These are phyloP conservation scores for Rhamnusium bicolor DNA, from an alignment of 2,888 invertebrate species.

Conservation along the genomic window DNA sequence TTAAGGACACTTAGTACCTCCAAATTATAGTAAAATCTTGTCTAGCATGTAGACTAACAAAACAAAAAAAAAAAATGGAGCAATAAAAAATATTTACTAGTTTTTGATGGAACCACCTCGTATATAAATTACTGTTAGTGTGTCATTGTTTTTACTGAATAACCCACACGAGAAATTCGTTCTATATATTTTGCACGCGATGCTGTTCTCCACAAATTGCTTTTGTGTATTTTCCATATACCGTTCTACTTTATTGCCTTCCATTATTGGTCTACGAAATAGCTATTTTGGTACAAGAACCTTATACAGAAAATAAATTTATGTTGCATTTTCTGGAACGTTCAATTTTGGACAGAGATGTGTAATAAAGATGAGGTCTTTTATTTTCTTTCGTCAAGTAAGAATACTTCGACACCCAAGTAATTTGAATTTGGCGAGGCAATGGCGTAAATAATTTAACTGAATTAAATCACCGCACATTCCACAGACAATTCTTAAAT, in stretches of 20 bases:
- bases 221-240: conserved; percentile 13
- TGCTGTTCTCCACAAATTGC: conserved; percentile 12
- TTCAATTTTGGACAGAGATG: too few species aligned
- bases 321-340: background rate
- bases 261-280: background rate
- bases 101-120: background rate
- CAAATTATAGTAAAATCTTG: too few species aligned
- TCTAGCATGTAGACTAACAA: too few species aligned
- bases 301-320: background rate
- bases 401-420: background rate
- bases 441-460: background rate
- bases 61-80: too few species aligned
- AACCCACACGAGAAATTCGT: background rate
- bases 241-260: conserved; percentile 13
- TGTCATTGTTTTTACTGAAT: conserved; percentile 4
- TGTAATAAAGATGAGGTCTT: background rate
- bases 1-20: too few species aligned
- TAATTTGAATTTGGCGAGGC: background rate
- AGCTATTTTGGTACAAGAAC: background rate
- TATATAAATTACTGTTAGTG: background rate
- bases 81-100: too few species aligned
- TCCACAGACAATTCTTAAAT: background rate
- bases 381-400: background rate
- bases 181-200: conserved; percentile 24
- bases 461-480: background rate